A percentile compares a stretch with the other conserved stretches of the same genome.
These are phyloP conservation scores for Cinclus mexicanus DNA, from an alignment of 2,113 vertebrate species.

Conservation along the genomic window DNA sequence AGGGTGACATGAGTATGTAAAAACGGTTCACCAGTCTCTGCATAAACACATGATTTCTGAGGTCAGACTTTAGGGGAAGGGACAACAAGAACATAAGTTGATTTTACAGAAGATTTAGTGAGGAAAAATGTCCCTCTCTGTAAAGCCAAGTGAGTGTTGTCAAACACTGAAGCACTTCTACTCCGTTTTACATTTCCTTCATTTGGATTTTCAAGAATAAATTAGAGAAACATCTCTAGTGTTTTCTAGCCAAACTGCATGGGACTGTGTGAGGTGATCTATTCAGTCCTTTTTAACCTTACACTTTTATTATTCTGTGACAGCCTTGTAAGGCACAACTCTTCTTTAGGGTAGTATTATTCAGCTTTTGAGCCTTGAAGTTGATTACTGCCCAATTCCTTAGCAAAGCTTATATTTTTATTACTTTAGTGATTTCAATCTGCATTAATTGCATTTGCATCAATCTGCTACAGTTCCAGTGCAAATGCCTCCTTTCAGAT, in stretches of 20 bases:
- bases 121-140: neutral
- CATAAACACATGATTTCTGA: neutral
- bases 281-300: neutral
- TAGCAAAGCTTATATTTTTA: neutral
- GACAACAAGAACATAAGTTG: neutral
- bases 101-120: neutral
- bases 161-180: neutral
- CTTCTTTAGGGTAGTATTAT: neutral
- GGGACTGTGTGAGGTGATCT: neutral
- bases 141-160: neutral
- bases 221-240: neutral
- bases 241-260: neutral
- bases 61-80: neutral
- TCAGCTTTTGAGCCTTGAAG: neutral
- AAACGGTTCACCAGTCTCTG: too few relatives aligned
- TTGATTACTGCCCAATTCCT: neutral
- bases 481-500: neutral
- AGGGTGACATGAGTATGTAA: neutral
- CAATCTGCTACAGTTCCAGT: neutral
- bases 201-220: neutral
- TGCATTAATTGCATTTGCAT: neutral
- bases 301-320: neutral
- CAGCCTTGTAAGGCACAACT: neutral
- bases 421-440: neutral
- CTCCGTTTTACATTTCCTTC: neutral